Evolutionary conservation across 2,888 invertebrate species (phyloP).

Genomic region (Anarsia innoxiella): DNA sequence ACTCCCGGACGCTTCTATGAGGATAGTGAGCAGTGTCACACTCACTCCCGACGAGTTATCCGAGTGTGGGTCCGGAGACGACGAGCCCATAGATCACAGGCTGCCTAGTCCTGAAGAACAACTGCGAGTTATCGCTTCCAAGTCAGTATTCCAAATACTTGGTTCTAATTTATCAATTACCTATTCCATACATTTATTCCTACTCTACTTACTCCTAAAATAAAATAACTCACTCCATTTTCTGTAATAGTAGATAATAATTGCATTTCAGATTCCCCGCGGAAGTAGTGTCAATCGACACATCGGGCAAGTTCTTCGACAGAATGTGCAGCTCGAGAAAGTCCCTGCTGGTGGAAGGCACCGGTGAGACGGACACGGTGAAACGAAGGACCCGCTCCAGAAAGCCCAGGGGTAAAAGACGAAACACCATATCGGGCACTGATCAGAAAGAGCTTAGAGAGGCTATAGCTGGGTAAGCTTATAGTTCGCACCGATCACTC

Average conservation of each 20-base stretch:
- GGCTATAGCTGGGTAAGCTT: constrained; percentile 88
- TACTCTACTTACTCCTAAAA: background rate
- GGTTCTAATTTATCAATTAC: too few species aligned
- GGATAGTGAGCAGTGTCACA: constrained; percentile 75
- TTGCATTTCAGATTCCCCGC: constrained; percentile 83
- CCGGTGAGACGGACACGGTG: constrained; percentile 76
- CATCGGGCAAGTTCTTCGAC: constrained; percentile 90
- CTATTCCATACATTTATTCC: too few species aligned
- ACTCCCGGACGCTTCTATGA: constrained; percentile 84
- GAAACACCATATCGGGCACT: constrained; percentile 93
- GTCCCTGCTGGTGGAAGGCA: constrained; percentile 79
- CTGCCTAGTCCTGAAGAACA: constrained; percentile 92
- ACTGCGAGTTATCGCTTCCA: constrained; percentile 86
- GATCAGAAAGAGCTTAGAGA: constrained; percentile 92
- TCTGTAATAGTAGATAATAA: background rate
- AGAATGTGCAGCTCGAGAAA: constrained; percentile 91
- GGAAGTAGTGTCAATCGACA: constrained; percentile 91
- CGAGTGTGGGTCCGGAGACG: constrained; percentile 75
- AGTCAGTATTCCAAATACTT: constrained; percentile 60
- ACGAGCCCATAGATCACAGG: constrained; percentile 87
- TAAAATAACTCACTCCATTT: too few species aligned
- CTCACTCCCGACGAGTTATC: constrained; percentile 70
- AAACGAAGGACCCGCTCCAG: constrained; percentile 82
- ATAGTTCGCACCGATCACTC: constrained; percentile 61
- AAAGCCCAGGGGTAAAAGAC: constrained; percentile 86